A percentile compares a stretch with the other conserved stretches of the same genome.
phyloP scores from a whole-genome alignment of 2,888 invertebrate species.

The Coenonympha glycerion region DNA sequence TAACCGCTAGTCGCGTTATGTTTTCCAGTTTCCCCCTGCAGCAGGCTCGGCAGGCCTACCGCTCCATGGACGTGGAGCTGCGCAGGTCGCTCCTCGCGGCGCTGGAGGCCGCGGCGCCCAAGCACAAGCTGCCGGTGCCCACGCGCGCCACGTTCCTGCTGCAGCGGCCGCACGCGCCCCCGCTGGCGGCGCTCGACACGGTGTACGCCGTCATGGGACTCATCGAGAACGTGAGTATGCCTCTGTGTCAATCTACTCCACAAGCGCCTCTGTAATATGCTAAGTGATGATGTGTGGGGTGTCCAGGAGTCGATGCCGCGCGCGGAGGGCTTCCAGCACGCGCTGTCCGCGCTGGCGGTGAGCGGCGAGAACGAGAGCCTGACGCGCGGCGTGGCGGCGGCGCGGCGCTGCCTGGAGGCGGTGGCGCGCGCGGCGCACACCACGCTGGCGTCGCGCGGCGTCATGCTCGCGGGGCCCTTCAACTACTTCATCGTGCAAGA shows the following conservation, averaged over 20 bases:
- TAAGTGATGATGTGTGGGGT: background rate
- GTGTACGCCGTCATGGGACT: constrained; percentile 87
- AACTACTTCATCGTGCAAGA: constrained; percentile 83
- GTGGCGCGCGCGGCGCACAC: constrained; percentile 80
- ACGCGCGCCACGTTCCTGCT: constrained; percentile 86
- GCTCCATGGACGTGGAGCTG: constrained; percentile 90
- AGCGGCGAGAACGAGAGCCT: constrained; percentile 64
- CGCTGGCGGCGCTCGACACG: constrained; percentile 87
- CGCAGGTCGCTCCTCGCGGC: constrained; percentile 84
- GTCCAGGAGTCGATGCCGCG: constrained; percentile 42
- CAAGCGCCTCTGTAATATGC: background rate
- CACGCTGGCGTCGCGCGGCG: constrained; percentile 84
- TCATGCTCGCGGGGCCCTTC: constrained; percentile 92
- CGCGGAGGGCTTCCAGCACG: constrained; percentile 58
- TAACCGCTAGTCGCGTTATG: background rate
- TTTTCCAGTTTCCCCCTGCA: constrained; percentile 82
- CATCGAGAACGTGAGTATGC: constrained; percentile 78
- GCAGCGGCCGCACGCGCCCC: constrained; percentile 86
- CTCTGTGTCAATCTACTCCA: too few relatives aligned
- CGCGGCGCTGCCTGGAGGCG: constrained; percentile 29
- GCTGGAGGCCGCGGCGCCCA: constrained; percentile 78
- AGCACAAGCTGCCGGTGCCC: constrained; percentile 82
- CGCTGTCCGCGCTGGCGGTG: constrained; percentile 61
- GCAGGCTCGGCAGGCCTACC: constrained; percentile 89
- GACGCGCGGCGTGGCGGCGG: constrained; percentile 79